Evolutionary conservation across 2,797 vertebrate genomes (phyloP), one percentile per base, ranked within the genome.

Genomic region (Sternarchorhynchus goeldii): DNA sequence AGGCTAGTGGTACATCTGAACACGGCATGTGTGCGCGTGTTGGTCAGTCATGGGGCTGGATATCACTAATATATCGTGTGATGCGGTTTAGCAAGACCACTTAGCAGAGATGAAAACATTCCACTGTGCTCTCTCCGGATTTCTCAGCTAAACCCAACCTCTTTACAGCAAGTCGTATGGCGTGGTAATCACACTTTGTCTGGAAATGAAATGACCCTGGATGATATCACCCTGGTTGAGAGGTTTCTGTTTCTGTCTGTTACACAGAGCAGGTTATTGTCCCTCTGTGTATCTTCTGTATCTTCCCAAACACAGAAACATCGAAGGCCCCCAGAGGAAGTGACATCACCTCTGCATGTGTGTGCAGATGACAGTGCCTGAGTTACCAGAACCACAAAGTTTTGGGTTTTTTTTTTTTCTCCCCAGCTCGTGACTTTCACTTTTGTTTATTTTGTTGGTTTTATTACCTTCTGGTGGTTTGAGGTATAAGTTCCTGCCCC

Each of bases 91-190:
- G 36, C 55, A 34, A 60, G 57, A 76, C 73, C 55, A 70, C 29
- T 73, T 56, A 57, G 62, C 25, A 76, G 31, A 53, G 25, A 50
- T 53, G 12, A 16, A 70, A 75, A 79, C 80, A 82, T 82, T 82
- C 83, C 77, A 39, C 16, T 63, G 55, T 63, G 66, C 50, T 69
- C 34, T 62, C 16, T 36, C 57, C 20, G 18, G 29, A 59, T 60
- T 73, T 73, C 69, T 20, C 62, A 34, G 57, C 50, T 20, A 20
- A 55, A 59, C 6, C 20, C 8, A 53, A 12, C 41, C 20, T 69
- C 62, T 50, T 57, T 32, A 6, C 5, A 25, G 45, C 14, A 10
- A 25, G 36, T 62, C 4, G 2, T 10, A 7, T 41, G 45, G 12
- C 14, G 45, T 50, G 45, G 45, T 14, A 50, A 50, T 50, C 45